Conservation (phyloP, 2,113 vertebrate genomes). For the Ciconia maguari region DNA sequence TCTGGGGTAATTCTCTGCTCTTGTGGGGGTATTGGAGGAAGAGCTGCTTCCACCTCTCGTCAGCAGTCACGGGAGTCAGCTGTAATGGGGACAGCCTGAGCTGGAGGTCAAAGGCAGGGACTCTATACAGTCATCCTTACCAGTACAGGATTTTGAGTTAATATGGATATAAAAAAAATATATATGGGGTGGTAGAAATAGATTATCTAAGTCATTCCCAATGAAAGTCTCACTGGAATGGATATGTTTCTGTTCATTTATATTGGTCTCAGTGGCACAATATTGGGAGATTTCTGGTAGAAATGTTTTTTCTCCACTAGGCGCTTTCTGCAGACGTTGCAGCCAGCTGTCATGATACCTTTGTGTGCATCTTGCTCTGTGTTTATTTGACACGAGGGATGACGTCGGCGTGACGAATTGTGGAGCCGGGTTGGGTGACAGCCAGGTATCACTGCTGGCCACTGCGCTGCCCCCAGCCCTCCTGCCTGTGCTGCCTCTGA, state of each 20-base stretch:
- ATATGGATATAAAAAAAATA: not conserved
- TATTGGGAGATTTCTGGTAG: not conserved
- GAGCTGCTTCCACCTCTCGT: not conserved
- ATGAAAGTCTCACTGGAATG: not conserved
- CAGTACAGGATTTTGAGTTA: not conserved
- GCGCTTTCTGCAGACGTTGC: not conserved
- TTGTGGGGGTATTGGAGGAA: not conserved
- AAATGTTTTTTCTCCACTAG: not conserved
- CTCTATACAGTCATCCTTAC: not conserved
- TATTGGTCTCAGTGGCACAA: not conserved
- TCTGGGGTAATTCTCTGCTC: not conserved
- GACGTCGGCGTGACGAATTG: accelerated
- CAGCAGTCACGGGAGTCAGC: not conserved
- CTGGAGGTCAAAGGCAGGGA: not conserved
- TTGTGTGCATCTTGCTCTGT: not conserved
- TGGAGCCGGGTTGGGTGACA: not conserved
- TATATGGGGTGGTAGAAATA: not conserved
- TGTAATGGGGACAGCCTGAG: not conserved
- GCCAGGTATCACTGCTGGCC: accelerated
- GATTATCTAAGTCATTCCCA: not conserved
- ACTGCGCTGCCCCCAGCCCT: not conserved
- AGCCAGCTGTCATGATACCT: not conserved
- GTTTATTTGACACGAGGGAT: not conserved
- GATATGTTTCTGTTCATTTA: not conserved
- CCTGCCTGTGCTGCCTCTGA: not conserved